Base-by-base conservation (phyloP, 2,797 vertebrate genomes). In the Carduelis carduelis region DNA sequence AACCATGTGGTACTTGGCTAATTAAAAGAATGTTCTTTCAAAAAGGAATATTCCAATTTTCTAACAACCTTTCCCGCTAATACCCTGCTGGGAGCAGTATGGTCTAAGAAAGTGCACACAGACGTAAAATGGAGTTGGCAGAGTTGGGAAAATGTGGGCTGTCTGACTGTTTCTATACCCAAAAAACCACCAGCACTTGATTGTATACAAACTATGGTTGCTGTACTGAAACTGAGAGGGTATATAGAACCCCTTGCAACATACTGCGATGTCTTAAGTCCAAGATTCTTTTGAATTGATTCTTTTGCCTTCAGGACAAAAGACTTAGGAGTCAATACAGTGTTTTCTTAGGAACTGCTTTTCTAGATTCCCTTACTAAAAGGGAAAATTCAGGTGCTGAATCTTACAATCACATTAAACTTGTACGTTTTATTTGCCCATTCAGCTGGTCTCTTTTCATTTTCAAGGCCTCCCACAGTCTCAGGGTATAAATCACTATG, bases 401-500 rank as follows among this genome's bases (percentile, higher is more conserved):
- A 74, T 85, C 75, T 76, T 87, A 76, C 8, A 84, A 71, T 83
- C 43, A 89, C 57, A 49, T 93, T 93, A 87, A 93, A 95, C 78
- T 89, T 96, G 80, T 95, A 92, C 85, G 87, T 95, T 83, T 88
- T 83, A 50, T 91, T 89, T 83, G 66, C 52, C 74, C 68, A 3
- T 84, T 90, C 55, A 76, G 10, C 11, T 83, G 49, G 69, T 90
- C 46, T 93, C 69, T 56, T 70, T 52, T 90, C 8, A 30, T 88
- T 87, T 71, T 61, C 41, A 92, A 84, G 79, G 65, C 65, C 72
- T 93, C 95, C 71, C 90, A 61, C 78, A 93, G 59, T 95, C 96
- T 97, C 96, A 97, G 96, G 95, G 94, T 95, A 83, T 88, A 89
- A 87, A 69, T 93, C 82, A 87, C 80, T 83, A 84, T 65, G 35